These are phyloP conservation scores for Ammodramus savannarum DNA, from an alignment of 2,113 vertebrate genomes.

Conservation along the genomic window DNA sequence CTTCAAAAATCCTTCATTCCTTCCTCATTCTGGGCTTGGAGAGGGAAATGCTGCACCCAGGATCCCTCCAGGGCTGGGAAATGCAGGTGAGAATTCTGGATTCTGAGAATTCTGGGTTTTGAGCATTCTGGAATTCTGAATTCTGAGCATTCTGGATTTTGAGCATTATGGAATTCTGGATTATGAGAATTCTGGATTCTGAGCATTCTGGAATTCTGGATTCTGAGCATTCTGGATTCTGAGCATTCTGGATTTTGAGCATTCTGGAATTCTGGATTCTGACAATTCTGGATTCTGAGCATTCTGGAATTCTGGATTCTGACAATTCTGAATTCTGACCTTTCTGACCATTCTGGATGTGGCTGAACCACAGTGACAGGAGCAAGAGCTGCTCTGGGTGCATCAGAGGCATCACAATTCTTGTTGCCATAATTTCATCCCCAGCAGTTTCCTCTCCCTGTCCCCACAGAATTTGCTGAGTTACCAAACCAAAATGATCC, in stretches of 20 bases:
- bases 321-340: too few species aligned
- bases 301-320: too few species aligned
- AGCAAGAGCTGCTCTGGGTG: neutral
- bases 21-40: neutral
- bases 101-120: too few species aligned
- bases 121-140: too few species aligned
- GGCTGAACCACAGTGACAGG: neutral
- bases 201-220: too few species aligned
- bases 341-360: neutral
- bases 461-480: neutral
- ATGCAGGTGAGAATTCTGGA: neutral
- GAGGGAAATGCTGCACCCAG: neutral
- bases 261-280: too few species aligned
- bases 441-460: neutral
- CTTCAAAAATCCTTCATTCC: neutral
- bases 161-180: too few species aligned
- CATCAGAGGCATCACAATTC: neutral
- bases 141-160: too few species aligned
- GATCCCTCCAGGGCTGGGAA: neutral
- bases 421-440: neutral
- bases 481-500: neutral
- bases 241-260: too few species aligned
- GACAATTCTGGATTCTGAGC: too few species aligned
- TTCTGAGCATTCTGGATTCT: too few species aligned
- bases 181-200: too few species aligned